Base-by-base conservation (phyloP, 2,797 vertebrate genomes). In the Coluber constrictor region DNA sequence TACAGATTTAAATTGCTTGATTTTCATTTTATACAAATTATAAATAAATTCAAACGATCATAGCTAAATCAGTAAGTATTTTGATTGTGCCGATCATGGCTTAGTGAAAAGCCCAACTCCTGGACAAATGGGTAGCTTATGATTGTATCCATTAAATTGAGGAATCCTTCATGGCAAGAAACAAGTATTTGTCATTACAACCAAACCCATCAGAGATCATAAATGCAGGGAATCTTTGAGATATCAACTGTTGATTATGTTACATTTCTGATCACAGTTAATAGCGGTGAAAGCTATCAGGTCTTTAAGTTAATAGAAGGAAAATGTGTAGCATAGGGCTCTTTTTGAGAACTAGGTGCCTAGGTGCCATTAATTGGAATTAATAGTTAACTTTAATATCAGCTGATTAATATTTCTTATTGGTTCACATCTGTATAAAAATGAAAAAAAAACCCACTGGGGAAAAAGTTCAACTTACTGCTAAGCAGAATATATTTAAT, bases 221-320 rank as follows among this genome's bases (percentile, higher is more conserved):
- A 96, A 79, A 96, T 79, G 92, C 90, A 27, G 57, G 89, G 91
- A 93, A 47, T 87, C 90, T 93, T 70, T 92, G 93, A 94, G 55
- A 32, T 94, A 37, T 18, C 94, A 95, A 37, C 93, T 96, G 0
- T 63, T 89, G 74, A 92, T 94, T 95, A 96, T 96, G 93, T 98
- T 94, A 96, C 94, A 97, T 97, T 98, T 97, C 97, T 98, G 93
- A 94, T 96, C 87, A 89, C 94, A 91, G 95, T 93, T 92, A 96
- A 18, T 51, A 94, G 32, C 89, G 83, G 93, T 95, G 93, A 95
- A n/a, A 25, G 88, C 70, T 95, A 37, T 95, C 91, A 95, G 91
- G 18, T 95, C 90, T 87, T 93, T 23, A 4, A 74, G 92, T 92
- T 88, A 94, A 86, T 88, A 15, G 47, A 86, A 12, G 93, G 89